phyloP scores from a whole-genome alignment of 2,113 vertebrate genomes.

The Lasiurus borealis region DNA sequence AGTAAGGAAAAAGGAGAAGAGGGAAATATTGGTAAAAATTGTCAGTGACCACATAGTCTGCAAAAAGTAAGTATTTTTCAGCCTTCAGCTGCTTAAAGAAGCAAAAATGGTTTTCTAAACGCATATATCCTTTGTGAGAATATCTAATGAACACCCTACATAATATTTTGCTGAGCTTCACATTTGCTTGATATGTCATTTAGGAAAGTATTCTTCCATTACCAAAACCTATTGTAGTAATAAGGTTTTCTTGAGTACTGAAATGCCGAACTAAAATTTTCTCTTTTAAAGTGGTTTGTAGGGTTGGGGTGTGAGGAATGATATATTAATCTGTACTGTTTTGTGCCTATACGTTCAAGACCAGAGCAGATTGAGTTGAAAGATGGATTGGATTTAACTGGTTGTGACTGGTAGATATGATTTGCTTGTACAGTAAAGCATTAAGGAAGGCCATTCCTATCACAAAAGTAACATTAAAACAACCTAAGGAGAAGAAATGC shows the following conservation, averaged over 20 bases:
- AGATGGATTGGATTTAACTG: neutral
- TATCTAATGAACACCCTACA: slow-evolving; percentile 6
- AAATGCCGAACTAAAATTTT: slow-evolving; percentile 54
- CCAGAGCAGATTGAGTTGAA: neutral
- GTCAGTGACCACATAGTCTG: slow-evolving; percentile 8
- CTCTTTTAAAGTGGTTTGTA: slow-evolving; percentile 53
- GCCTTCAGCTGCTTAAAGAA: slow-evolving; percentile 38
- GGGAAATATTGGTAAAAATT: neutral
- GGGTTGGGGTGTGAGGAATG: slow-evolving; percentile 49
- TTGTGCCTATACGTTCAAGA: slow-evolving; percentile 39
- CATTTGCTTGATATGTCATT: slow-evolving; percentile 41
- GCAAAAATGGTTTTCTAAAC: neutral
- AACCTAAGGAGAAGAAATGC: neutral
- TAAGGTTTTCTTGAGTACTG: slow-evolving; percentile 28
- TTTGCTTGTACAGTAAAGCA: neutral
- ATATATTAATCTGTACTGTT: slow-evolving; percentile 29
- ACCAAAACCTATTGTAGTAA: neutral
- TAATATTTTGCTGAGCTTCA: slow-evolving; percentile 23
- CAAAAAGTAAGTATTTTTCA: neutral
- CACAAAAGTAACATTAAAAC: neutral
- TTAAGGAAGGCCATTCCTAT: neutral
- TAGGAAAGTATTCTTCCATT: slow-evolving; percentile 40
- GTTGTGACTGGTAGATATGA: neutral
- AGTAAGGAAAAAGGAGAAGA: neutral
- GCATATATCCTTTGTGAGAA: neutral